Evolutionary conservation across 2,888 invertebrate species (phyloP), one percentile per base, ranked within the genome.

Genomic region (Drosophila austrosaltans): DNA sequence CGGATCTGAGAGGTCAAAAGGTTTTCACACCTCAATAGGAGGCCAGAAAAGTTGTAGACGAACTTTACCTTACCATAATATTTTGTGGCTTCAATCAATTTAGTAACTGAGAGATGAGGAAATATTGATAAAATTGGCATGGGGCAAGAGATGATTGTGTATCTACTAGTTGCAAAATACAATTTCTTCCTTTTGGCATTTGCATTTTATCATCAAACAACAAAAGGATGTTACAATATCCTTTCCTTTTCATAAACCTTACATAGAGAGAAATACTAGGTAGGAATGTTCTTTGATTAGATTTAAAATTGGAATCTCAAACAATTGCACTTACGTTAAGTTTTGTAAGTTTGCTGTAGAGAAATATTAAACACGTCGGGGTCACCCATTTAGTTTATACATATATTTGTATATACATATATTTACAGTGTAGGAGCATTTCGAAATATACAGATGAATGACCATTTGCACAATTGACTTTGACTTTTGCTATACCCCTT

Each of bases 401-500:
- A 42, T 16, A 42, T 10, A 16, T 16, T 16, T 16, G 1, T 16
- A 16, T 16, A 48, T 20, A 48, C 2, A 8, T 7, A 3, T 16
- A 16, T 48, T 48, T 48, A 25, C 7, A 39, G 25, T 25, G 12
- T 40, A 40, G n/a, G 59, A 36, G 16, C 58, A 67, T 72, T 80
- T 79, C 72, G 61, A 77, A 72, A 72, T 74, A 75, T 80, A n/a
- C 82, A 64, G 65, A 75, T 78, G 68, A 81, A 68, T 79, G 66
- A 53, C 64, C 74, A 72, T 80, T 78, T 76, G 66, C 76, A 76
- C 79, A 74, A 79, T 48, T 48, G 48, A 4, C 48, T 48, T 48
- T 76, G 77, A 72, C 71, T 72, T 71, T 63, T 57, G 36, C 39
- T 39, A 53, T 36, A 48, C 44, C 44, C 20, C 44, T 4, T 48